phyloP scores from a whole-genome alignment of 1,140 invertebrate genomes.

The Sinonovacula constricta region DNA sequence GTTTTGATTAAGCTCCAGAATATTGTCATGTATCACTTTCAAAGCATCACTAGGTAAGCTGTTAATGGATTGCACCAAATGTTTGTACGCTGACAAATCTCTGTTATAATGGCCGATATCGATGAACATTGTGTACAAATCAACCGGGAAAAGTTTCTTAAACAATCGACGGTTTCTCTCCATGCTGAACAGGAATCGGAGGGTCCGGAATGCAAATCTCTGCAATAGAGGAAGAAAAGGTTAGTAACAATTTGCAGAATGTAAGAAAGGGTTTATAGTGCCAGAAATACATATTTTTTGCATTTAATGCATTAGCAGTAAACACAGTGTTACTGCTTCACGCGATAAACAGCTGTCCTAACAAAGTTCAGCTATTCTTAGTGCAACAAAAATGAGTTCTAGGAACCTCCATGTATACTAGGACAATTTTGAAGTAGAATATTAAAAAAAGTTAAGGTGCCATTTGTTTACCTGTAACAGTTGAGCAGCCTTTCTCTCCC shows the following conservation, averaged over 20 bases:
- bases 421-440: too few species aligned
- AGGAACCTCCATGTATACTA: too few species aligned
- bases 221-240: constrained; percentile 62
- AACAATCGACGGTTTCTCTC: constrained; percentile 78
- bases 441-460: too few species aligned
- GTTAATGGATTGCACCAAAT: constrained; percentile 75
- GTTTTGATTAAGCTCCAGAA: constrained; percentile 76
- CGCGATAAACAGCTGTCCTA: background rate
- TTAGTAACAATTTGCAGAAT: background rate
- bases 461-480: constrained; percentile 75
- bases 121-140: constrained; percentile 78
- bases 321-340: too few species aligned
- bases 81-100: constrained; percentile 74
- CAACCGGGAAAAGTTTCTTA: constrained; percentile 76
- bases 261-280: too few species aligned
- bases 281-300: background rate
- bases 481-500: constrained; percentile 66
- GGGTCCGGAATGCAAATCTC: constrained; percentile 78
- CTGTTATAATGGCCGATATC: constrained; percentile 79
- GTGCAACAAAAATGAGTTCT: too few species aligned
- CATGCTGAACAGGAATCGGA: constrained; percentile 79
- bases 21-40: constrained; percentile 71
- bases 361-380: too few species aligned
- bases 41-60: constrained; percentile 70
- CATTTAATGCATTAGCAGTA: too few species aligned